These are phyloP conservation scores for Drosophila nigricruria DNA, from an alignment of 2,888 invertebrate species.

Conservation along the genomic window DNA sequence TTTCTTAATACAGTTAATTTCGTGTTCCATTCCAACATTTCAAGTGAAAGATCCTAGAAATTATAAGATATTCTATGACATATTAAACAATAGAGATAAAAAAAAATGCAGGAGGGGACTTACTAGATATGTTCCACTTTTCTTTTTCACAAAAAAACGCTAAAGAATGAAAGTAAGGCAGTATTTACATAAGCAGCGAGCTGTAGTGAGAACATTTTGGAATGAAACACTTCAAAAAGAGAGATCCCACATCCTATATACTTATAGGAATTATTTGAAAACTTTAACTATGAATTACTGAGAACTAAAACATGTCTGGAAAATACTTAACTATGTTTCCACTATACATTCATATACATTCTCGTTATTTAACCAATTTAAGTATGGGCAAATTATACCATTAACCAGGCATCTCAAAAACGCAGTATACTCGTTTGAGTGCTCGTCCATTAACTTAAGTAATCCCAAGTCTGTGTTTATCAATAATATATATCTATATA, in stretches of 20 bases:
- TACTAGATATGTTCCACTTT: neutral
- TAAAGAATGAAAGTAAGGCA: neutral
- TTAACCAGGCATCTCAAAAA: constrained; percentile 46
- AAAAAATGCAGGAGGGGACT: too few relatives aligned
- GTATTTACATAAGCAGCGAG: neutral
- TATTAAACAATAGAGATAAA: too few relatives aligned
- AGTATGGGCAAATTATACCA: constrained; percentile 30
- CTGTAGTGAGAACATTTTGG: neutral
- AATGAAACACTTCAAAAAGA: neutral
- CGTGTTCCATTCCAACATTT: neutral
- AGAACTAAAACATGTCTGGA: neutral
- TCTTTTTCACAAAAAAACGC: neutral
- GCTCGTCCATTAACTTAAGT: constrained; percentile 60
- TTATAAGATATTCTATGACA: neutral
- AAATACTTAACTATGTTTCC: neutral
- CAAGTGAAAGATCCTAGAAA: neutral
- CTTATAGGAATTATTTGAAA: neutral
- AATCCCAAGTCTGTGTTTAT: constrained; percentile 59
- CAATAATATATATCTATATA: constrained; percentile 6
- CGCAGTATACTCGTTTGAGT: constrained; percentile 48
- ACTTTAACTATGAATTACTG: neutral
- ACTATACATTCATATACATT: neutral
- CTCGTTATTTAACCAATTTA: neutral
- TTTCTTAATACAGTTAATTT: neutral
- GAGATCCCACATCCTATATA: neutral